Base-by-base conservation (phyloP, 2,888 invertebrate species). In the Pseudococcus longispinus region DNA sequence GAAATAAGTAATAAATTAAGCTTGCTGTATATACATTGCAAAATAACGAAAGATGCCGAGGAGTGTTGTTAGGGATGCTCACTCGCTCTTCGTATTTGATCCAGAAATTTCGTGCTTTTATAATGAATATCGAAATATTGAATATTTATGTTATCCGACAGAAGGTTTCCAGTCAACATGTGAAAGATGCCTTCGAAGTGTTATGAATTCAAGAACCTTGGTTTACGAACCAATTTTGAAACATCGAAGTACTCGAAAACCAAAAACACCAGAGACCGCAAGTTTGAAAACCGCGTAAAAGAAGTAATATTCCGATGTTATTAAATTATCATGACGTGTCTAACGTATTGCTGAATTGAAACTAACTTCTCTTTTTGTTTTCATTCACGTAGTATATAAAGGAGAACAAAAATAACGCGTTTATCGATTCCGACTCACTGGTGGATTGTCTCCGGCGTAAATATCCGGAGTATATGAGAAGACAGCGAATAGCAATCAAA, bases 391-490 rank as follows among this genome's bases (percentile, higher is more conserved):
- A 86, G 86, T 86, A 86, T 51, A 77, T 86, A 2, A 44, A 86
- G n/a, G 86, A 86, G 29, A 86, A 86, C 46, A 77, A 77, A 32
- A 51, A 86, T 18, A 86, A 80, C 51, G 46, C 77, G n/a, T 85
- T 87, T 55, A 93, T 96, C 89, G 96, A 96, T 92, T 94, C 96
- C 87, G 94, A 94, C 90, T 93, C 94, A 90, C 96, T 97, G 95
- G 95, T 96, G 89, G 95, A 95, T 90, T 93, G 94, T 89, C 92
- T 97, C 85, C 95, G 95, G 91, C 93, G 93, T 89, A 93, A 93
- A 89, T 94, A 93, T 90, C 92, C 94, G 87, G 97, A 97, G 90
- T 97, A 97, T 91, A 93, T 93, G 87, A 94, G 94, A 89, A 94
- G 95, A 90, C 96, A 96, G 91, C 93, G 94, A 88, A 93, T 92